A percentile compares a stretch with the other conserved stretches of the same genome.
These are phyloP conservation scores for Odontocolon sp. DNA, from an alignment of 2,888 invertebrate genomes.

Conservation along the genomic window DNA sequence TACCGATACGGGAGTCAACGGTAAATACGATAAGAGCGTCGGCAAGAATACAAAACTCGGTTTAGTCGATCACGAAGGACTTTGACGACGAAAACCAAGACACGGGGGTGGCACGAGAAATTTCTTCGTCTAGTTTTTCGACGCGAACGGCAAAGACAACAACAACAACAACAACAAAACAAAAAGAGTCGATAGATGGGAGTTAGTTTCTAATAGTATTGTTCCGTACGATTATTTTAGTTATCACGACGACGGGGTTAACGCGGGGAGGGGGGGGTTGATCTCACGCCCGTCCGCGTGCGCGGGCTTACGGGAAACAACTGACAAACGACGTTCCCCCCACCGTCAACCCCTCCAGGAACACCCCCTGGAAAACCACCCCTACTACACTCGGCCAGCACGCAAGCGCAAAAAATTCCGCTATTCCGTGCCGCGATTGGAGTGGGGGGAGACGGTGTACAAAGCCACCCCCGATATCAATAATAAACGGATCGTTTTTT, in stretches of 20 bases:
- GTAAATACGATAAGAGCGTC: neutral
- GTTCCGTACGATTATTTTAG: conserved; percentile 9
- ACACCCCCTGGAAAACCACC: conserved; percentile 51
- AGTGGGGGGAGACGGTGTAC: too few relatives aligned
- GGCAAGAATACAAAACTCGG: neutral
- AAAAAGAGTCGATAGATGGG: neutral
- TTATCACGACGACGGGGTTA: conserved; percentile 47
- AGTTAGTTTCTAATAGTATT: neutral
- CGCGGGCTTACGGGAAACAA: conserved; percentile 80
- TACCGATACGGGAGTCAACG: neutral
- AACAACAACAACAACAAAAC: neutral
- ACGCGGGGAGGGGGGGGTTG: conserved; percentile 54
- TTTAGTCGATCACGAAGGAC: neutral
- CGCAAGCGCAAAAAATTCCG: conserved; percentile 51
- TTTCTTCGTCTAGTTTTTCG: neutral
- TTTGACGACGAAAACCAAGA: neutral
- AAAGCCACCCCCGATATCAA: neutral
- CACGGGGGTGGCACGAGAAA: neutral
- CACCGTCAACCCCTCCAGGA: conserved; percentile 43
- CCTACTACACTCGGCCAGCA: conserved; percentile 31
- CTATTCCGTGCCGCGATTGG: conserved; percentile 5
- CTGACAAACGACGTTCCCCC: conserved; percentile 75
- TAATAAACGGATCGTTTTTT: neutral
- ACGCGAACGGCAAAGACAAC: neutral
- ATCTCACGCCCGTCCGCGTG: conserved; percentile 77